Evolutionary conservation across 2,888 invertebrate species (phyloP), one percentile per base, ranked within the genome.

Genomic region (Vandiemenella viatica): DNA sequence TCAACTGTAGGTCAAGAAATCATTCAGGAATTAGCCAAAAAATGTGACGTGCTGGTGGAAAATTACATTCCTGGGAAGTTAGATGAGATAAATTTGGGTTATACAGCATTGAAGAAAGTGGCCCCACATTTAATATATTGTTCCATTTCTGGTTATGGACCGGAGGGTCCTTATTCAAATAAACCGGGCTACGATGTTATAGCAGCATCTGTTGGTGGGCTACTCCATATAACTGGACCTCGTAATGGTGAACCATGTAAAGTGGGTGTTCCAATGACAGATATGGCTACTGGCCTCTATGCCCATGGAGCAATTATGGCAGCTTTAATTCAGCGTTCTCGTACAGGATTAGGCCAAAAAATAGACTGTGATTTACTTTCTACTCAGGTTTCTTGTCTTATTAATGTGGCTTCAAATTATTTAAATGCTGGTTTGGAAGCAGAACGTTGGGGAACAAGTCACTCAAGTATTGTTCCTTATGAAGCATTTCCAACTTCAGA

Each of bases 111-210:
- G 22, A 75, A 73, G 43, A 60, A 66, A 44, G 59, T 83, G 3
- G 82, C 87, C 40, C 89, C 92, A 0, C 74, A 74, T 47, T 70
- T 97, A 16, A 79, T 97, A 53, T 97, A 95, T 64, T 93, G 93
- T 66, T 91, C 95, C 0, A 75, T 97, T 45, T 90, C 90, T 45
- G 96, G 96, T 0, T 97, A 87, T 65, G 97, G 97, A 0, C 71
- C 79, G 0, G 71, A 73, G 20, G 96, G 97, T 0, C 93, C 92
- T 0, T 95, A 93, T 67, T 71, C 76, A 3, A 73, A 75, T 18
- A 79, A 83, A 57, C 89, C 92, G n/a, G 97, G 97, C 57, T 96
- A 93, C 66, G 97, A 97, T 69, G 90, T 92, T 0, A 89, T 97
- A 56, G 93, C 92, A 1, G 83, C 92, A 13, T 95, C 93, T 0